Conservation (phyloP, 2,113 vertebrate genomes). For the Rhizomys pruinosus region DNA sequence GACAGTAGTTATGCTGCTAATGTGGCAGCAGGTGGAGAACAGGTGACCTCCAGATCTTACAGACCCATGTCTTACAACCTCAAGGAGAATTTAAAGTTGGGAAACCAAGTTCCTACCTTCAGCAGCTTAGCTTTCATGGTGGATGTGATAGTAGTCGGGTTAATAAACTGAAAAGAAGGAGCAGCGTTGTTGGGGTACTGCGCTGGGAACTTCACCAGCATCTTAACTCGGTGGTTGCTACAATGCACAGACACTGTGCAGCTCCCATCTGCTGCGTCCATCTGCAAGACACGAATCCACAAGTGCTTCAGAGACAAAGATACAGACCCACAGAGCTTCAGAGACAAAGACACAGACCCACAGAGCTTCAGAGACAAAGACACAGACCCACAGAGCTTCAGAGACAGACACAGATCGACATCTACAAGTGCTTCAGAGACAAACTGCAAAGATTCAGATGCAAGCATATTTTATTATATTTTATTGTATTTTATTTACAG, state of each 20-base stretch:
- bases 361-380: constrained; percentile 14
- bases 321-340: not conserved
- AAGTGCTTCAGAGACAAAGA: constrained; percentile 26
- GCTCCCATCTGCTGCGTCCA: constrained; percentile 95
- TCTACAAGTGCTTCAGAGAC: too few relatives aligned
- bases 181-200: constrained; percentile 98
- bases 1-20: not conserved
- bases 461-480: not conserved
- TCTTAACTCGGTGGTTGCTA: constrained; percentile 92
- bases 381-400: not conserved
- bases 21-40: not conserved
- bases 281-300: constrained; percentile 85
- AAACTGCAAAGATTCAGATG: too few relatives aligned
- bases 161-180: constrained; percentile 96
- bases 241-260: constrained; percentile 96
- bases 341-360: constrained; percentile 16
- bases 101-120: constrained; percentile 88
- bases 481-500: too few relatives aligned
- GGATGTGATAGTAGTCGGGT: constrained; percentile 94
- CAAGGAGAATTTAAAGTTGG: not conserved
- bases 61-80: not conserved
- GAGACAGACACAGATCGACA: constrained; percentile 6
- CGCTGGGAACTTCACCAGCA: constrained; percentile 96
- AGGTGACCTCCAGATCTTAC: not conserved
- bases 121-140: constrained; percentile 96